These are phyloP conservation scores for Caenorhabditis sp. DNA, from an alignment of 2,888 invertebrate species.

Conservation along the genomic window DNA sequence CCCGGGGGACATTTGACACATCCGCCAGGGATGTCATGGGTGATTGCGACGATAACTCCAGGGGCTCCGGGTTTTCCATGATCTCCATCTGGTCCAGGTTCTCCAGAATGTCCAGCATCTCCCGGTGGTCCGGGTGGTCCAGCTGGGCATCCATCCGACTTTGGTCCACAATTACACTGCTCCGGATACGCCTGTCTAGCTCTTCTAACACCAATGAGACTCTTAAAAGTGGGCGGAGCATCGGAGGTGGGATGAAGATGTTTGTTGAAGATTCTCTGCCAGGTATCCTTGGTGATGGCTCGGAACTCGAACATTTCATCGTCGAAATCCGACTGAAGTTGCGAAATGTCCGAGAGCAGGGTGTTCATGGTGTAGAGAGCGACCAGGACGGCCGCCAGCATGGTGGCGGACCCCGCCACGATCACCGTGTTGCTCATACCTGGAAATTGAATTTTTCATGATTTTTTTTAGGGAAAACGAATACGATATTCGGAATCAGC, in stretches of 20 bases:
- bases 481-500: no score
- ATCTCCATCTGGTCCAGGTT: slow-evolving; percentile 69
- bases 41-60: slow-evolving; percentile 72
- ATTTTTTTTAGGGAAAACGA: not conserved
- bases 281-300: slow-evolving; percentile 71
- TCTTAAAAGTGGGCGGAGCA: slow-evolving; percentile 66
- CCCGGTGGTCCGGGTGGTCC: slow-evolving; percentile 75
- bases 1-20: slow-evolving; percentile 71
- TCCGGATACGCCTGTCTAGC: slow-evolving; percentile 68
- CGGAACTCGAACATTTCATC: slow-evolving; percentile 68
- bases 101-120: slow-evolving; percentile 67
- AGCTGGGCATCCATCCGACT: slow-evolving; percentile 71
- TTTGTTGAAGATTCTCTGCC: slow-evolving; percentile 70
- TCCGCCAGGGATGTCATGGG: slow-evolving; percentile 75
- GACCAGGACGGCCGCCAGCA: slow-evolving; percentile 58
- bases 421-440: slow-evolving; percentile 50
- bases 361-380: slow-evolving; percentile 65
- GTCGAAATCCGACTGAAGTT: slow-evolving; percentile 68
- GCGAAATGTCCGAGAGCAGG: slow-evolving; percentile 66
- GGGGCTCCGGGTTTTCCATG: slow-evolving; percentile 72
- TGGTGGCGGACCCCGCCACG: slow-evolving; percentile 44
- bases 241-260: slow-evolving; percentile 63
- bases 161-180: slow-evolving; percentile 74
- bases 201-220: slow-evolving; percentile 66
- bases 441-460: not conserved